Base-by-base conservation (phyloP, 1,140 invertebrate species). In the Aphis craccivora region DNA sequence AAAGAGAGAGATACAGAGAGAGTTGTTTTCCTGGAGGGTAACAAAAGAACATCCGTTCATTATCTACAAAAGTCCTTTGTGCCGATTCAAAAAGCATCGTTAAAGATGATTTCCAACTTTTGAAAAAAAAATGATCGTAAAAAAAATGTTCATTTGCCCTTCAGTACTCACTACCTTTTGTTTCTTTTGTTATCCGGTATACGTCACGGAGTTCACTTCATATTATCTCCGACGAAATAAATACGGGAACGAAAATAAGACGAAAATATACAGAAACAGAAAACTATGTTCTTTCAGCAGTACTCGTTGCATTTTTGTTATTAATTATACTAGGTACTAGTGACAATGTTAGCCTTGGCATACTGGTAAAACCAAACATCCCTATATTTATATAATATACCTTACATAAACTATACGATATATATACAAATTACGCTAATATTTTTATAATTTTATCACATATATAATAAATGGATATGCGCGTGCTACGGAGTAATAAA, bases 21-120 rank as follows among this genome's bases (percentile, higher is more conserved):
- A 18, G 45, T 51, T 87, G 86, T 89, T 53, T 55, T 89, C 48
- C 23, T 30, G 37, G 18, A 90, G 89, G 53, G 89, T 90, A 90
- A 90, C 89, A 90, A 90, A 90, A 67, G 53, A 90, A 90, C 53
- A 90, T 90, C 55, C 89, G 53, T 90, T 90, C 89, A 67, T 90
- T 90, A 90, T 90, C 37, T 67, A 60, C 55, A 43, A 90, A 25
- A 30, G 7, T 67, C 37, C 55, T 60, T 90, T 90, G 89, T 90
- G 55, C 89, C 25, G 89, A 60, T 60, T n/a, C 25, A 5, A 90
- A 67, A 60, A 67, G 89, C 55, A 40, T 90, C 89, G 55, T 90
- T 90, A 90, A 90, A 90, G 89, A 90, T 90, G 55, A 60, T 90
- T 90, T 90, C 37, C 23, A 43, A 90, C 53, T 67, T 90, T 90